Conservation (phyloP, 37 sponge, comb jelly and placozoan genomes). For the Diacarnus erythraeanus region DNA sequence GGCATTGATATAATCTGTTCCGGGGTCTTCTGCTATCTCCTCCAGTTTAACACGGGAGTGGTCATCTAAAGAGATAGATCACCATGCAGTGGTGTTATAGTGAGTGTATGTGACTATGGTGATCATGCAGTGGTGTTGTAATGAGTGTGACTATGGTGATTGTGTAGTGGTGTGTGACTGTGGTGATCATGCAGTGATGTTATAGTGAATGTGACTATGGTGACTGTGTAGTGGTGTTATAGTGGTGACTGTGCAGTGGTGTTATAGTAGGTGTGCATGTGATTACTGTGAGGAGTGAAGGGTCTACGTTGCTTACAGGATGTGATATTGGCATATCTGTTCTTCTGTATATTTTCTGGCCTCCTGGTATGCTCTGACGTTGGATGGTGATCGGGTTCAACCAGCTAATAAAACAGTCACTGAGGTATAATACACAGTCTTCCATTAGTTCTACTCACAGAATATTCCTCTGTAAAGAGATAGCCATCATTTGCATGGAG, state of each 20-base stretch:
- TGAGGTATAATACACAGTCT: not conserved
- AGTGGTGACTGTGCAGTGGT: too few species aligned
- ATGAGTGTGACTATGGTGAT: not conserved
- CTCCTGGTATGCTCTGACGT: constrained; percentile 50
- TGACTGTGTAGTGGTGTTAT: too few species aligned
- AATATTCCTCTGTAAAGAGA: constrained; percentile 83
- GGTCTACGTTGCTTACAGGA: constrained; percentile 43
- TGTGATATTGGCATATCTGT: constrained; percentile 85
- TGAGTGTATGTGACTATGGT: not conserved
- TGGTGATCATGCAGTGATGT: not conserved
- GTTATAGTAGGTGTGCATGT: constrained; percentile 73
- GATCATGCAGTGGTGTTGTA: not conserved
- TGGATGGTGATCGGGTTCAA: constrained; percentile 71
- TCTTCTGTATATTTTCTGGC: constrained; percentile 70
- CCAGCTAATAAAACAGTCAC: constrained; percentile 18
- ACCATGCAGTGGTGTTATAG: too few species aligned
- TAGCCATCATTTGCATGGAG: constrained; percentile 86
- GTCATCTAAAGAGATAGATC: constrained; percentile 62
- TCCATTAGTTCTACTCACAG: not conserved
- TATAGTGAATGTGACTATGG: too few species aligned
- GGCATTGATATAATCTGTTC: constrained; percentile 93
- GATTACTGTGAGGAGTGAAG: not conserved
- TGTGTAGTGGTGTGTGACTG: not conserved
- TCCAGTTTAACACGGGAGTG: constrained; percentile 83
- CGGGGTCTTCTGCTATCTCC: constrained; percentile 45